phyloP scores from a whole-genome alignment of 2,113 vertebrate species.

The Ictalurus punctatus region DNA sequence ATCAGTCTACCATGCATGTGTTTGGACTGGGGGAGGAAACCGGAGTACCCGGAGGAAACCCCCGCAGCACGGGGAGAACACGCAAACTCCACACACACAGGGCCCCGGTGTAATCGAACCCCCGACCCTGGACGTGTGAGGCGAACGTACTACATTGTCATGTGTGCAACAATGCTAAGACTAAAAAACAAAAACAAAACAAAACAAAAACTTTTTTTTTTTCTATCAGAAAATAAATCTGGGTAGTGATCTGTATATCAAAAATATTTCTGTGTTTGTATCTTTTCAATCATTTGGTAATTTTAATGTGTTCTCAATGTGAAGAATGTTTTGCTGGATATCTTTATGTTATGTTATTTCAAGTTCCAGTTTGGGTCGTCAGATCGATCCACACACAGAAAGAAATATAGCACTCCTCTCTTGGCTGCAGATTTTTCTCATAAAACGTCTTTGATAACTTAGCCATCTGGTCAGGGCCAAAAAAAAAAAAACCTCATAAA shows the following conservation, averaged over 20 bases:
- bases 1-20: no score
- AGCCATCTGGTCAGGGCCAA: constrained; percentile 93
- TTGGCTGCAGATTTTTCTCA: constrained; percentile 94
- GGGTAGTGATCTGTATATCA: background rate
- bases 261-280: background rate
- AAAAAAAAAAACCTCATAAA: constrained; percentile 88
- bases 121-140: no score
- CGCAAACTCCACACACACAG: no score
- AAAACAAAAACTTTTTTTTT: background rate
- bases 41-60: no score
- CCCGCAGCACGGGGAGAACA: no score
- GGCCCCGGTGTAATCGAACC: no score
- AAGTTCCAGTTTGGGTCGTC: constrained; percentile 54
- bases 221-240: background rate
- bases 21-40: no score
- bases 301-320: background rate
- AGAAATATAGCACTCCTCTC: constrained; percentile 83
- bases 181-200: background rate
- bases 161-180: background rate
- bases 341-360: constrained; percentile 19
- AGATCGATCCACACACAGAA: constrained; percentile 77
- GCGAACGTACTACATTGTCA: background rate
- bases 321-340: background rate
- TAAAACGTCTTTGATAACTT: constrained; percentile 98
- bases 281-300: background rate